Base-by-base conservation (phyloP, 2,888 invertebrate genomes). In the Clistopyga incitator region DNA sequence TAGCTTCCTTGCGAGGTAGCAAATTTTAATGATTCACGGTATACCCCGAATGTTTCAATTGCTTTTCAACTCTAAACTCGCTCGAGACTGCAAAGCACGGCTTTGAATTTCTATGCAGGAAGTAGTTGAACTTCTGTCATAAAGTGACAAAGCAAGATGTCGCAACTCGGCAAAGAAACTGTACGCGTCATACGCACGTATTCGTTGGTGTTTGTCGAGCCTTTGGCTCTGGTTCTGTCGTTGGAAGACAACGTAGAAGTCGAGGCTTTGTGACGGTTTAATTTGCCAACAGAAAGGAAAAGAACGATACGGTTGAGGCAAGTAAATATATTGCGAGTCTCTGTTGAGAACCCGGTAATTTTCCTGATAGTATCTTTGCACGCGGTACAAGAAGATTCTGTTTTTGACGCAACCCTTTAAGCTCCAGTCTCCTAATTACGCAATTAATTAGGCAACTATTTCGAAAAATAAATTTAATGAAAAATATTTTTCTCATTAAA, bases 91-190 rank as follows among this genome's bases (percentile, higher is more conserved):
- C 23, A 23, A 15, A n/a, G 15, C 2, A 6, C 23, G 18, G 38
- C 38, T 45, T 38, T 15, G 34, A 18, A 34, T 64, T 42, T 25
- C 42, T 50, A 23, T 42, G 61, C 20, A 42, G n/a, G 34, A 50
- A 34, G 42, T 13, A 52, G 52, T 75, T 65, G 45, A 59, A 77
- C 25, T 77, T 56, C 18, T 13, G 42, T 77, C 45, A 45, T 67
- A 76, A 56, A 45, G 67, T 54, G 76, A 68, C 45, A 56, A 67
- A 67, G 67, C 76, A 67, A 67, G 54, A 77, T 67, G 56, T 67
- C 20, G 29, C 42, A 59, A 67, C 64, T 52, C 50, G 4, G 11
- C 3, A 25, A 29, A 68, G 50, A 34, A 52, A 38, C 38, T 42
- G 11, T 38, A 38, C 18, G 64, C 18, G 38, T 61, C 59, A 29